Evolutionary conservation across 1,140 invertebrate species (phyloP).

Genomic region (Zaprionus capensis): DNA sequence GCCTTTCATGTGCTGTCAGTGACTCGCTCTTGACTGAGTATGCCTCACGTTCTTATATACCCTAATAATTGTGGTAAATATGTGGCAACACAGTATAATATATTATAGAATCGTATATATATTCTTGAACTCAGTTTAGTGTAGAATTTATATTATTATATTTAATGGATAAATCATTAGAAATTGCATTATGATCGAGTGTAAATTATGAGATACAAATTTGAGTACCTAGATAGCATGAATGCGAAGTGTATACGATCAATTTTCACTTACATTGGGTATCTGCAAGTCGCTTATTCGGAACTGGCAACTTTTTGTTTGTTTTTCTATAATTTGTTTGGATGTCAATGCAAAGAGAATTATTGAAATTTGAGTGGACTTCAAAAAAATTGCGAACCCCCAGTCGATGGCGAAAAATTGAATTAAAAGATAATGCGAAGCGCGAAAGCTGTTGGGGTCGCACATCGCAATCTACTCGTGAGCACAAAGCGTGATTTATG

Average conservation of each 20-base stretch:
- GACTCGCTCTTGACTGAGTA: slow-evolving; percentile 6
- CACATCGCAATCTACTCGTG: slow-evolving; percentile 17
- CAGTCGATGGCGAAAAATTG: slow-evolving; percentile 67
- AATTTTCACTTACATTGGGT: neutral
- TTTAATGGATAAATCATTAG: neutral
- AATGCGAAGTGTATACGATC: neutral
- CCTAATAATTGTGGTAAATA: neutral
- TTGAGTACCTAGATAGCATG: neutral
- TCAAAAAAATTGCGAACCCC: slow-evolving; percentile 52
- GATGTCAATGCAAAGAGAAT: slow-evolving; percentile 67
- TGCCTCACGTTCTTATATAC: slow-evolving; percentile 2
- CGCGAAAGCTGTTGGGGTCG: slow-evolving; percentile 34
- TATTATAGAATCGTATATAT: neutral
- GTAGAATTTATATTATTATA: neutral
- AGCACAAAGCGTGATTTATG: slow-evolving; percentile 75
- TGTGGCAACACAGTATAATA: neutral
- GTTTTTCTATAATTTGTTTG: slow-evolving; percentile 66
- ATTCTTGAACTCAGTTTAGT: neutral
- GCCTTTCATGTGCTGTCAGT: slow-evolving; percentile 7
- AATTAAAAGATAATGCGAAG: slow-evolving; percentile 75
- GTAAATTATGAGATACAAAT: neutral
- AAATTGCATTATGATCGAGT: neutral
- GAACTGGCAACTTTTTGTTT: neutral
- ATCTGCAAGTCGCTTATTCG: neutral
- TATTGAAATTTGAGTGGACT: slow-evolving; percentile 82